Conservation (phyloP, 2,888 invertebrate species). For the Lepidochrysops patricia region DNA sequence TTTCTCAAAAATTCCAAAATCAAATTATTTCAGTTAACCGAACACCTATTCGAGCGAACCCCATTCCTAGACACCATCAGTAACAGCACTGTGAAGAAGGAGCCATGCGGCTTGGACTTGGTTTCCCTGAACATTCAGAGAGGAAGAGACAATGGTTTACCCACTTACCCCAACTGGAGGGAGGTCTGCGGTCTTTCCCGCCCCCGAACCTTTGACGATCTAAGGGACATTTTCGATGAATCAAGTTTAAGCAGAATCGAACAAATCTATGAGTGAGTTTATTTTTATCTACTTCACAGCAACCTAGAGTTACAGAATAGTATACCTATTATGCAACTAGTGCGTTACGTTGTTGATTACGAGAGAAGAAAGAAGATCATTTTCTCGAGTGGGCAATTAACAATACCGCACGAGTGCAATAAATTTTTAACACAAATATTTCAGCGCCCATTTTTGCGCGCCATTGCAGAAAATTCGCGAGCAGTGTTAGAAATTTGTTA, state of each 20-base stretch:
- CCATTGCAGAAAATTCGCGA: no score
- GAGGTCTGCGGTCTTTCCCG: slow-evolving; percentile 81
- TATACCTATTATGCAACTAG: no score
- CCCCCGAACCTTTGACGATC: slow-evolving; percentile 77
- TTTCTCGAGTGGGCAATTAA: no score
- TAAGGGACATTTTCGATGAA: slow-evolving; percentile 77
- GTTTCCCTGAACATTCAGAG: slow-evolving; percentile 92
- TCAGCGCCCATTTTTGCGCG: no score
- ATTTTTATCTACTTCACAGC: background rate
- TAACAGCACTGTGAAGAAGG: slow-evolving; percentile 18
- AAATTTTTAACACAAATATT: no score
- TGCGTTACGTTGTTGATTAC: no score
- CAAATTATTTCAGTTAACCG: slow-evolving; percentile 70
- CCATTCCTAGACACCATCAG: background rate
- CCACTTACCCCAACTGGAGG: slow-evolving; percentile 84
- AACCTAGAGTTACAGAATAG: no score
- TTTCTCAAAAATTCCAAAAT: no score
- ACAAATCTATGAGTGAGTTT: slow-evolving; percentile 76
- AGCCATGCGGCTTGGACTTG: slow-evolving; percentile 84
- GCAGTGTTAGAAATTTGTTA: no score
- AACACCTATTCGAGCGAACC: slow-evolving; percentile 78
- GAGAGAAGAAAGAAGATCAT: no score
- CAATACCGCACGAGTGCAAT: no score
- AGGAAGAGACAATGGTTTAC: slow-evolving; percentile 90
- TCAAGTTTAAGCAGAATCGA: slow-evolving; percentile 77